Evolutionary conservation across 2,113 vertebrate species (phyloP), one percentile per base, ranked within the genome.

Genomic region (Seriola quinqueradiata): DNA sequence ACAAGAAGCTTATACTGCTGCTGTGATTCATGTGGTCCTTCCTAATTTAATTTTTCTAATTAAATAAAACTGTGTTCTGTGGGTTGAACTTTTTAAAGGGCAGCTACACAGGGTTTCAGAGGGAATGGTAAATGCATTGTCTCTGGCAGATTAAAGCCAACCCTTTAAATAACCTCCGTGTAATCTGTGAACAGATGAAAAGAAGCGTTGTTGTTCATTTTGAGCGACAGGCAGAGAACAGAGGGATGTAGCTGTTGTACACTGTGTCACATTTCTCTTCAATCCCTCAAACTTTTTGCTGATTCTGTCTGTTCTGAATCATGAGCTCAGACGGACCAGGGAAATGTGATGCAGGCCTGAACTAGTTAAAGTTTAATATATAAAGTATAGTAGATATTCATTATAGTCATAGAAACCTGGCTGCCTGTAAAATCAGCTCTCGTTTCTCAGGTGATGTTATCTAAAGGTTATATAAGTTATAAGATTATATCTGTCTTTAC

Each of bases 141-240:
- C 12, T 81, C 46, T 55, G 59, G 40, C 25, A 84, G 75, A 64
- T 74, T 71, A 77, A 82, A 82, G 54, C 42, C 34, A 42, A 38
- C n/a, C 13, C n/a, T 63, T 68, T 75, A 14, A 77, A 78, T 40
- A n/a, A n/a, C 8, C 13, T 19, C 5, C 19, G 8, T 54, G 44
- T 59, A 76, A 75, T 70, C 28, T 74, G 28, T 74, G 75, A 70
- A 44, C 12, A 21, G 32, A 75, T 61, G 28, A 66, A 67, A 70
- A 14, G 10, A 66, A 23, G 13, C 73, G 57, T 40, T 19, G 21
- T 48, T 58, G 73, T 77, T 82, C 4, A 75, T 70, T 46, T 25
- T 36, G 42, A 65, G 55, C 1, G 8, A 23, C 71, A 23, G 61
- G 8, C 12, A 16, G 10, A 52, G 55, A 52, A 42, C 25, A 8